phyloP scores from a whole-genome alignment of 2,113 vertebrate genomes.

The Argyrosomus japonicus region DNA sequence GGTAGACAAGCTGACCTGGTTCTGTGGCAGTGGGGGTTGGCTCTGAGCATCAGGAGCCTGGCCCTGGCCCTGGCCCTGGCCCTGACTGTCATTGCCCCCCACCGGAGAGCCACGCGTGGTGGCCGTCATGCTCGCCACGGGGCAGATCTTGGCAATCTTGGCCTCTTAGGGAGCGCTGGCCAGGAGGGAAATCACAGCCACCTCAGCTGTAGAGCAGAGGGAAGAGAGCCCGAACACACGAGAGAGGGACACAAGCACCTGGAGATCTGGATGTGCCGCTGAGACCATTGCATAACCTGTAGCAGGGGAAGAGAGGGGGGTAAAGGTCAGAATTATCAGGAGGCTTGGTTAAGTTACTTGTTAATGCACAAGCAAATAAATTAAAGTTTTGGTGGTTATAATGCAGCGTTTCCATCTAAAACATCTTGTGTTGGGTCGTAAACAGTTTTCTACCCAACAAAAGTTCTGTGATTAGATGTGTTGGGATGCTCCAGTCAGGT shows the following conservation, averaged over 20 bases:
- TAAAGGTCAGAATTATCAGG: conserved; percentile 50
- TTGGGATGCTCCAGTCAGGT: background rate
- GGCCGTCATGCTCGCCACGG: conserved; percentile 99
- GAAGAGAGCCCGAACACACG: conserved; percentile 93
- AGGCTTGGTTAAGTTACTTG: conserved; percentile 4
- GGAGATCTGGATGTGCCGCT: conserved; percentile 95
- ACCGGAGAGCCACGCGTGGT: conserved; percentile 99
- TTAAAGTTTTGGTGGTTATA: background rate
- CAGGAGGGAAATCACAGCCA: conserved; percentile 98
- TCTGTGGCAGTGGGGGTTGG: conserved; percentile 97
- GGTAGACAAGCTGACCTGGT: conserved; percentile 89
- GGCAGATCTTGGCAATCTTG: conserved; percentile 99
- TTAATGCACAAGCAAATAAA: conserved; percentile 24
- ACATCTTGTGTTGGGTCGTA: too few relatives aligned
- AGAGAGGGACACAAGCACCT: conserved; percentile 97
- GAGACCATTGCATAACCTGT: conserved; percentile 99
- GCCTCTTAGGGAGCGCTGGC: conserved; percentile 98
- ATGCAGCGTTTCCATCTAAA: background rate
- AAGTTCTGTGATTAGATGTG: background rate
- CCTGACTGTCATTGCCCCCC: conserved; percentile 99
- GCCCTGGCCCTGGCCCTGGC: conserved; percentile 98
- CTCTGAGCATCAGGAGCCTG: conserved; percentile 99
- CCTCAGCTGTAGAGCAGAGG: conserved; percentile 89
- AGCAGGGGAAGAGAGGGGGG: conserved; percentile 40
- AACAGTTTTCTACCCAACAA: background rate